A percentile compares a stretch with the other conserved stretches of the same genome.
phyloP scores from a whole-genome alignment of 2,888 invertebrate genomes.

The Polydrusus tereticollis region DNA sequence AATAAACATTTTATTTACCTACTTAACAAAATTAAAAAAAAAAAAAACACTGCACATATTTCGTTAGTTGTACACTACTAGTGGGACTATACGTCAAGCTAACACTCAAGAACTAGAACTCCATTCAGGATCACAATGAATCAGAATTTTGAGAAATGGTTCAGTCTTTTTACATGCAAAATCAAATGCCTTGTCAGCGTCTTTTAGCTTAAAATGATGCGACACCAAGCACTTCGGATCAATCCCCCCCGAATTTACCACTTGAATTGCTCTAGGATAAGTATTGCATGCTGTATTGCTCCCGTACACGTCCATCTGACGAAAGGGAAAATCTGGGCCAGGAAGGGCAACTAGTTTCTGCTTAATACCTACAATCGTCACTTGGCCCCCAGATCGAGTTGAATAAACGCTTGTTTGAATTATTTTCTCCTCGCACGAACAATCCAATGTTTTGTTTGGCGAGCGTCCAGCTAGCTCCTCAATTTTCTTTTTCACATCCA shows the following conservation, averaged over 20 bases:
- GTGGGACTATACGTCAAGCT: too few species aligned
- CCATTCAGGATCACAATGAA: slow-evolving; percentile 73
- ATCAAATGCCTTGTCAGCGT: slow-evolving; percentile 86
- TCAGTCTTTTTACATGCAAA: slow-evolving; percentile 79
- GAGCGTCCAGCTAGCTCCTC: slow-evolving; percentile 72
- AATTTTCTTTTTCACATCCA: slow-evolving; percentile 72
- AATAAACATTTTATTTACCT: too few species aligned
- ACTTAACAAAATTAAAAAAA: too few species aligned
- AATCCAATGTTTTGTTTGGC: slow-evolving; percentile 87
- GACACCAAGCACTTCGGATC: slow-evolving; percentile 87
- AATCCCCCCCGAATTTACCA: slow-evolving; percentile 82
- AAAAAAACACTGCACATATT: too few species aligned
- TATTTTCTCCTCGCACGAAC: slow-evolving; percentile 85
- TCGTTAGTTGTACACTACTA: too few species aligned
- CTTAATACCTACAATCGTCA: slow-evolving; percentile 91
- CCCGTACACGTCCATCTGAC: slow-evolving; percentile 93
- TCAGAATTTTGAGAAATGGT: slow-evolving; percentile 89
- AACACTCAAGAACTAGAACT: slow-evolving; percentile 5
- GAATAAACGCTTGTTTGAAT: slow-evolving; percentile 79
- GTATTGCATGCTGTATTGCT: slow-evolving; percentile 94
- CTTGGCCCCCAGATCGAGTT: slow-evolving; percentile 87
- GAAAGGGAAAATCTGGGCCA: slow-evolving; percentile 80
- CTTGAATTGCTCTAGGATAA: slow-evolving; percentile 81
- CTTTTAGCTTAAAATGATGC: slow-evolving; percentile 83
- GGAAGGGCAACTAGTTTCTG: slow-evolving; percentile 83